Conservation (phyloP, 2,888 invertebrate species). For the Digitonthophagus gazella region DNA sequence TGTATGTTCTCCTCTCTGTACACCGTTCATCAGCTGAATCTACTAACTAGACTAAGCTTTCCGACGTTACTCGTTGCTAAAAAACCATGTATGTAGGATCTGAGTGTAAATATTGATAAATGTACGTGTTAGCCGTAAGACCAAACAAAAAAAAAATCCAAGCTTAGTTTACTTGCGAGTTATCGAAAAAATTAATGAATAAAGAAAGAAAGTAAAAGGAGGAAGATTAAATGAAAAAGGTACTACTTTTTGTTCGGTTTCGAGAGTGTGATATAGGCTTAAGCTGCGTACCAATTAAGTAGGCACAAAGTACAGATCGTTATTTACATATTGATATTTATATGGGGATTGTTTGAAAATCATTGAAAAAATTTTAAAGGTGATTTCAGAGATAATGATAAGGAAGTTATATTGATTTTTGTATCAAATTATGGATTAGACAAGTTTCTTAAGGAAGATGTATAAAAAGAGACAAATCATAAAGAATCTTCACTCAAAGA, state of each 20-base stretch:
- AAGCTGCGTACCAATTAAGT: slow-evolving; percentile 33
- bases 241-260: background rate
- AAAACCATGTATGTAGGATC: background rate
- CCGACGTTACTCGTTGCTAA: background rate
- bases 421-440: too few relatives aligned
- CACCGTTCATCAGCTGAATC: background rate
- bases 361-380: too few relatives aligned
- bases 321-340: slow-evolving; percentile 13
- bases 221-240: too few relatives aligned
- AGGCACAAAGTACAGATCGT: slow-evolving; percentile 26
- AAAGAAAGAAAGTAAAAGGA: too few relatives aligned
- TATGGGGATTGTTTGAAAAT: too few relatives aligned
- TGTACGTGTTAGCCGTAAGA: background rate
- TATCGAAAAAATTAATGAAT: background rate
- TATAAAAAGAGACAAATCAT: too few relatives aligned
- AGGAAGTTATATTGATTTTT: too few relatives aligned
- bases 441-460: too few relatives aligned
- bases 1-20: background rate
- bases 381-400: too few relatives aligned
- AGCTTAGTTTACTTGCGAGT: slow-evolving; percentile 1
- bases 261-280: slow-evolving; percentile 41
- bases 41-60: background rate
- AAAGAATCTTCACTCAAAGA: too few relatives aligned
- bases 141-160: background rate
- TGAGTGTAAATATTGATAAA: background rate